Base-by-base conservation (phyloP, 1,140 invertebrate genomes). In the Protaetia brevitarsis region DNA sequence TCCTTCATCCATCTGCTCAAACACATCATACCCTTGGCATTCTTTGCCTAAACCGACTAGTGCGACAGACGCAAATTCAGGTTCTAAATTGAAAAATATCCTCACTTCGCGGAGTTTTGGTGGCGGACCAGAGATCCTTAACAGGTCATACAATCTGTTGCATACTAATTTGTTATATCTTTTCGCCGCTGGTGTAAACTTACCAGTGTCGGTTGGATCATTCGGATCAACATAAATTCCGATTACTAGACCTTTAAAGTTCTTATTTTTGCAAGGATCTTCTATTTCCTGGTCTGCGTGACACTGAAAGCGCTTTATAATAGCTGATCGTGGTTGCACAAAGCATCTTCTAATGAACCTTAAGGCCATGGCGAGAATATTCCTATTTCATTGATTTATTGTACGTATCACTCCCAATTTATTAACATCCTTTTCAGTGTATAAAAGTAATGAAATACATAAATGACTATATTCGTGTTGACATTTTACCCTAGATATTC, bases 1-100 rank as follows among this genome's bases (percentile, higher is more conserved):
- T 16, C 85, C 84, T 75, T 89, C 88, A 65, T 92, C 87, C 59
- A 89, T 74, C 71, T 86, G 82, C 77, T 93, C 90, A 30, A 82
- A 70, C 21, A 82, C 80, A 76, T 89, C 87, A 68, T 81, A 88
- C 1, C 82, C 82, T 19, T 82, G 80, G 62, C 87, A 87, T 72
- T 87, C 83, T 7, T 82, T 80, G 0, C 90, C 90, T 13, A 92
- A 75, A 26, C 88, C 87, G 21, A 88, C 87, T 5, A 92, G 82
- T 19, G 87, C 87, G 1, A 92, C 83, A 13, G 82, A 82, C 5
- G 78, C 81, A 69, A 83, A 90, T 36, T 84, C 81, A 1, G 81
- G 78, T 67, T 88, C 86, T 73, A 86, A 79, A 79, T 84, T 89
- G 74, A 77, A 88, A 73, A 82, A 89, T 63, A 83, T 79, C 72